These are phyloP conservation scores for Myzus persicae DNA, from an alignment of 1,140 invertebrate genomes.

Conservation along the genomic window DNA sequence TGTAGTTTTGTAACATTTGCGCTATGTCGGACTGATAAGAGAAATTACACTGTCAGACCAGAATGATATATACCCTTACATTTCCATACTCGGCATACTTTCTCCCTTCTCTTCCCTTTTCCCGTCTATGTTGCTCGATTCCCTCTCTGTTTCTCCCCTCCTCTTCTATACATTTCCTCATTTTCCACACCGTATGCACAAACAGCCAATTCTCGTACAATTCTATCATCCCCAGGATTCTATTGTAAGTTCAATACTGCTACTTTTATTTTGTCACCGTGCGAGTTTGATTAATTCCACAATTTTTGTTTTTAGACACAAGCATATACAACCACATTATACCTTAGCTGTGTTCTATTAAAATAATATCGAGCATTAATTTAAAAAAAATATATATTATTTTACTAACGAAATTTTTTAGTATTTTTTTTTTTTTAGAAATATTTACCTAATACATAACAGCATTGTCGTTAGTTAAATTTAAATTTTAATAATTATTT, in stretches of 20 bases:
- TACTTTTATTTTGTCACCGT: slow-evolving; percentile 59
- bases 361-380: not conserved
- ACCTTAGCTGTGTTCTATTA: not conserved
- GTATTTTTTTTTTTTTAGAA: not conserved
- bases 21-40: slow-evolving; percentile 60
- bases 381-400: not conserved
- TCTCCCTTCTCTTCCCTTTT: slow-evolving; percentile 59
- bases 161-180: slow-evolving; percentile 43
- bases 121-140: slow-evolving; percentile 24
- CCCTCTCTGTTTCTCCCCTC: not conserved
- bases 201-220: slow-evolving; percentile 36
- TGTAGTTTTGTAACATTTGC: slow-evolving; percentile 58
- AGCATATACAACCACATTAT: not conserved
- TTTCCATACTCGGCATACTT: slow-evolving; percentile 61
- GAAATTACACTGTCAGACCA: slow-evolving; percentile 62
- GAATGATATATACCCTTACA: slow-evolving; percentile 62
- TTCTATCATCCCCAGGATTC: slow-evolving; percentile 58
- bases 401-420: not conserved
- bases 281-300: slow-evolving; percentile 47
- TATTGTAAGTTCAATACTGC: slow-evolving; percentile 58
- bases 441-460: too few species aligned
- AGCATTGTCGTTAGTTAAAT: not conserved
- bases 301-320: slow-evolving; percentile 44
- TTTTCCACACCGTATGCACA: slow-evolving; percentile 55
- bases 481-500: not conserved